These are phyloP conservation scores for Tamandua tetradactyla DNA, from an alignment of 2,797 vertebrate species.

Conservation along the genomic window DNA sequence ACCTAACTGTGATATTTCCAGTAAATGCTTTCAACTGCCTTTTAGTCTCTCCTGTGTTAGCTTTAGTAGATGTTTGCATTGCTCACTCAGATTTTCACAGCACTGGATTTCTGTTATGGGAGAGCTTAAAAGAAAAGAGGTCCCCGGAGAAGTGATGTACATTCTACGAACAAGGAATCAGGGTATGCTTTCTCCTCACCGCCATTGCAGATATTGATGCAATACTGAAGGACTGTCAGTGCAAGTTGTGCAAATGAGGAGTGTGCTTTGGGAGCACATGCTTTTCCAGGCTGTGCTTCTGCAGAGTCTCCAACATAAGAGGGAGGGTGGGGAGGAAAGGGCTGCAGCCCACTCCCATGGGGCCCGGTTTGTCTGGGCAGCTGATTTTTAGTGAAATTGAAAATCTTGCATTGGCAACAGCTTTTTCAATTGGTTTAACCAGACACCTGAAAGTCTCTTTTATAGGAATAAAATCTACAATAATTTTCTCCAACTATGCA, in stretches of 20 bases:
- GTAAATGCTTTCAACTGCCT: not conserved
- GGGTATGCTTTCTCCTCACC: not conserved
- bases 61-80: not conserved
- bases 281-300: not conserved
- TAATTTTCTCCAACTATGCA: not conserved
- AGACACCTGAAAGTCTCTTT: not conserved
- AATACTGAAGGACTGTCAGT: not conserved
- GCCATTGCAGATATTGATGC: not conserved
- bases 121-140: constrained; percentile 15
- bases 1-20: not conserved
- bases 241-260: not conserved
- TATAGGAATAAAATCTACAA: not conserved
- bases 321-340: not conserved
- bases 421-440: not conserved
- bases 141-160: not conserved
- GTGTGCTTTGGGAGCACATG: fast-evolving
- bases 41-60: not conserved
- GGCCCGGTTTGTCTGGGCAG: not conserved
- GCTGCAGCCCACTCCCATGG: fast-evolving
- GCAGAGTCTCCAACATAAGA: fast-evolving
- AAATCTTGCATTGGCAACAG: not conserved
- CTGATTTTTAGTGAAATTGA: not conserved
- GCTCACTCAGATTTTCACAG: not conserved
- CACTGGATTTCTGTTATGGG: not conserved
- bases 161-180: not conserved